phyloP scores from a whole-genome alignment of 53 echinoderm and acorn worm genomes.

The Apostichopus leukothele region DNA sequence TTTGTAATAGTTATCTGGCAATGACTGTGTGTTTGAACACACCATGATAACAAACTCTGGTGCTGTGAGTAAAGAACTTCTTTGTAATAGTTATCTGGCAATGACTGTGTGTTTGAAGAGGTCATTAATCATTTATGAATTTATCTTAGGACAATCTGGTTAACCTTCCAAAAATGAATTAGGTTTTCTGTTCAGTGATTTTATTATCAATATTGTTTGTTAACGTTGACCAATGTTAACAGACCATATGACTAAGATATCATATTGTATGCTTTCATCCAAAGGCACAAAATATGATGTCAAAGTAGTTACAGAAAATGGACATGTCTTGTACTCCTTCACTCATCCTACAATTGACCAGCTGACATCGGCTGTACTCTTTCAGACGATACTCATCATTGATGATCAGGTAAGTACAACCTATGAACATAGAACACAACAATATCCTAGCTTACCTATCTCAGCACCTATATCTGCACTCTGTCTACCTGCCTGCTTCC shows the following conservation, averaged over 20 bases:
- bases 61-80: constrained; percentile 81
- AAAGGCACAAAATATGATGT: constrained; percentile 90
- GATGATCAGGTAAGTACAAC: constrained; percentile 56
- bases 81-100: too few relatives aligned
- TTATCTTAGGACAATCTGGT: neutral
- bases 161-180: neutral
- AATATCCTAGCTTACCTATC: too few relatives aligned
- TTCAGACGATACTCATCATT: constrained; percentile 76
- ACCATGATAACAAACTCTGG: constrained; percentile 76
- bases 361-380: constrained; percentile 52
- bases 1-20: too few relatives aligned
- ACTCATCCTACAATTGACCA: constrained; percentile 57
- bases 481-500: too few relatives aligned
- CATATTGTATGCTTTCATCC: neutral
- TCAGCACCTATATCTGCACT: too few relatives aligned
- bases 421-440: too few relatives aligned
- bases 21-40: neutral
- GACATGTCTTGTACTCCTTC: constrained; percentile 63
- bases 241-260: too few relatives aligned
- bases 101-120: too few relatives aligned
- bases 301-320: constrained; percentile 63
- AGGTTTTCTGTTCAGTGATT: neutral
- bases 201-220: too few relatives aligned
- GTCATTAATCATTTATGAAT: neutral
- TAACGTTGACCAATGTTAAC: too few relatives aligned